phyloP scores from a whole-genome alignment of 2,797 vertebrate species.

The Heteromormyrus szaboi region DNA sequence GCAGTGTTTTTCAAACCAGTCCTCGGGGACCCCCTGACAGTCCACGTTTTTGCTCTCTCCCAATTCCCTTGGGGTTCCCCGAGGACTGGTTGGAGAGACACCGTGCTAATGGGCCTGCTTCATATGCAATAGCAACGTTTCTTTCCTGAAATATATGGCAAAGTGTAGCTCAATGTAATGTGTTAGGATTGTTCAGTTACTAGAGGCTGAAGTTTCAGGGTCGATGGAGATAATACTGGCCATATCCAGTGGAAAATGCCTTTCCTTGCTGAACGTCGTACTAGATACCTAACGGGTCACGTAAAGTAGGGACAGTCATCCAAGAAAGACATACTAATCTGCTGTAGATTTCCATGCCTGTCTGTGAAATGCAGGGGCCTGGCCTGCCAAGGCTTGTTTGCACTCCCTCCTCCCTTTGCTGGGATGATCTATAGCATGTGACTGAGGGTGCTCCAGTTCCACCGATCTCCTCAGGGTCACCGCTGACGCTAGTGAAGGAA shows the following conservation, averaged over 20 bases:
- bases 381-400: constrained; percentile 47
- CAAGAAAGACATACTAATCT: constrained; percentile 25
- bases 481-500: constrained; percentile 21
- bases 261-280: background rate
- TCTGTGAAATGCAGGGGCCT: constrained; percentile 41
- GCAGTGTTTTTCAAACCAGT: background rate
- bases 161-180: background rate
- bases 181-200: background rate
- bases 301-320: constrained; percentile 24
- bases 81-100: background rate
- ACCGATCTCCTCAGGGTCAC: constrained; percentile 28
- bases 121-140: background rate
- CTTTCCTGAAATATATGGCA: background rate
- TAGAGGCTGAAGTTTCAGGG: background rate
- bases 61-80: background rate
- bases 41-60: background rate
- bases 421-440: constrained; percentile 26
- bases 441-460: constrained; percentile 21
- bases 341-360: constrained; percentile 40
- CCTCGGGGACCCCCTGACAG: background rate
- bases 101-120: background rate
- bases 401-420: constrained; percentile 17
- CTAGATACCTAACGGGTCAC: constrained; percentile 29
- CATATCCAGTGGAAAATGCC: background rate
- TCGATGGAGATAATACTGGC: background rate